Evolutionary conservation across 2,113 vertebrate species (phyloP), one percentile per base, ranked within the genome.

Genomic region (Leucosticte australis): DNA sequence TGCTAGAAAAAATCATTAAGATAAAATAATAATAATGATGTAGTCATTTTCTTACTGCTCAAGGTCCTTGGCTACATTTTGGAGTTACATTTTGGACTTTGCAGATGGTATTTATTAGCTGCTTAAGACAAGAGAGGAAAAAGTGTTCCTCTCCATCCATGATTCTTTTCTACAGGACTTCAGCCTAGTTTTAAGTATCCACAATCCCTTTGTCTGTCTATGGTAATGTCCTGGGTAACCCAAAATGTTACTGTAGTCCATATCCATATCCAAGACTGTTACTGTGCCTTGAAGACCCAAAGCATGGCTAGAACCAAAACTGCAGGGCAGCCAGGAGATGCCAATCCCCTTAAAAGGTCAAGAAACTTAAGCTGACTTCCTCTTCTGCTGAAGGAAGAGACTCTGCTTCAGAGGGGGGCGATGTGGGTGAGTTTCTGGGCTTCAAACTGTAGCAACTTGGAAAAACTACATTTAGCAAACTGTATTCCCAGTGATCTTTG

Each of bases 341-440:
- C 18, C 28, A 64, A 28, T 33, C 7, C 4, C 17, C 37, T 53
- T 12, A 22, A 55, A 31, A 74, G 14, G 12, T 64, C 41, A 65
- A n/a, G 69, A 73, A 56, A 65, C 3, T 3, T 10, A 74, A 18
- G 5, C 2, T 19, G n/a, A 55, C 12, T 19, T 33, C 5, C 18
- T 55, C 41, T 47, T 55, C 14, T 33, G 28, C 7, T 7, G 11
- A 23, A 27, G 22, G 17, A 19, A 10, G 4, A 47, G 28, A 55
- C 28, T 33, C 9, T 0, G 1, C 15, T 46, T 8, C 59, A 33
- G 11, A 55, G 11, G 7, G 7, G 6, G 1, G 11, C 46, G 49
- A 37, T 18, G 33, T 3, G 1, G 5, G 20, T 0, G 0, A 6
- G 6, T 52, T 83, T 37, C 57, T 63, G 14, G 33, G 18, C 22